These are phyloP conservation scores for Campoletis raptor DNA, from an alignment of 2,888 invertebrate species.

Conservation along the genomic window DNA sequence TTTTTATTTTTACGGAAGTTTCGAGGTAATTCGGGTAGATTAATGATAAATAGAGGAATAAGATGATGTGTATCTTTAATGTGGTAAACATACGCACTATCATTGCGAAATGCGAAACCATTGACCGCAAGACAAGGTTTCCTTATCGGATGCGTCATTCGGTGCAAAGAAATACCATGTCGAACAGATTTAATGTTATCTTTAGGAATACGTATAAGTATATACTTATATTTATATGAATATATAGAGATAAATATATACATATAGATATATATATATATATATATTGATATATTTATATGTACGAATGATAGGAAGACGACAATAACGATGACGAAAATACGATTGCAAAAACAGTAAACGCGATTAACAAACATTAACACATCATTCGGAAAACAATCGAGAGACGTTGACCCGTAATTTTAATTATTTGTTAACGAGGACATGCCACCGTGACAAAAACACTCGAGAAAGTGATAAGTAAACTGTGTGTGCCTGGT, in stretches of 20 bases:
- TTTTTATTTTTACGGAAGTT: not conserved
- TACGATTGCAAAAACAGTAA: constrained; percentile 31
- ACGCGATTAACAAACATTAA: constrained; percentile 36
- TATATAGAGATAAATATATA: not conserved
- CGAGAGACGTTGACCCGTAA: constrained; percentile 17
- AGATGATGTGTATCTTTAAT: not conserved
- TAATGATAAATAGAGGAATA: not conserved
- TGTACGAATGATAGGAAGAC: not conserved
- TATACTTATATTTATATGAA: not conserved
- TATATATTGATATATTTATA: not conserved
- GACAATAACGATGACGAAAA: constrained; percentile 20
- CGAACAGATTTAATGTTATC: constrained; percentile 32
- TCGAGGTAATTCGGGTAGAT: not conserved
- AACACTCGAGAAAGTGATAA: not conserved
- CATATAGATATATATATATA: not conserved
- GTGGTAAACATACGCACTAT: not conserved
- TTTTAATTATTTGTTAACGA: constrained; percentile 39
- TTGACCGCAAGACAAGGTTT: constrained; percentile 32
- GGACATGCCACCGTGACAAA: not conserved
- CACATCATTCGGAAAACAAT: constrained; percentile 12
- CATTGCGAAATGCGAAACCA: constrained; percentile 19
- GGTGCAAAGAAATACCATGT: constrained; percentile 25
- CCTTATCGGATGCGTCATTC: constrained; percentile 28
- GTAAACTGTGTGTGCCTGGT: not conserved
- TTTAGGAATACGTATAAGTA: not conserved